Evolutionary conservation across 2,888 invertebrate species (phyloP), one percentile per base, ranked within the genome.

Genomic region (Tuta absoluta): DNA sequence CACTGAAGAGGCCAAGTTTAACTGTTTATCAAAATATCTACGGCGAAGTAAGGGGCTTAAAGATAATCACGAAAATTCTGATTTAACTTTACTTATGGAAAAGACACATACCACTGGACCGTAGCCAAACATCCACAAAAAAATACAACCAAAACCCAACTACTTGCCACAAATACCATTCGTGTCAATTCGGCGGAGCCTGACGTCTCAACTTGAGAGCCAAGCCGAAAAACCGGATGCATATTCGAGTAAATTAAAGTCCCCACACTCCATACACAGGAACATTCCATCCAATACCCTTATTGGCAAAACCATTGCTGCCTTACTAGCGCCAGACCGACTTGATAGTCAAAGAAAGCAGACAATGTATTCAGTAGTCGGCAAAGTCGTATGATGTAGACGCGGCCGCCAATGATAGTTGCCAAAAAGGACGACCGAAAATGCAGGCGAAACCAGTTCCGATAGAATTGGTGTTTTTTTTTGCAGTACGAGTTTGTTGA

Each of bases 381-480:
- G 48, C 19, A 19, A 17, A 17, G 2, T 10, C 10, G 24, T 23
- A 0, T 14, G 12, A 11, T 33, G 24, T 24, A 53, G 24, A 17
- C 56, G 24, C 17, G 28, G 4, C 14, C 33, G 17, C 24, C 56
- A 56, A 33, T 56, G 56, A 56, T 56, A 56, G 63, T 63, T 57
- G 63, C 63, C 65, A 65, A 66, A 66, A 63, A 63, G 56, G 24
- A 63, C 61, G 23, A 65, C 58, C 62, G 56, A 56, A 53, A 66
- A 69, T 67, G 71, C 68, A 69, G 63, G 57, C 66, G 45, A 65
- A 70, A 68, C 72, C 66, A 65, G 68, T 72, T 67, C 56, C 65
- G 28, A 70, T 71, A 70, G 72, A 69, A 66, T 64, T 66, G 68
- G 67, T 64, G 66, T 65, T 66, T 72, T 70, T 71, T 69, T 70